phyloP scores from a whole-genome alignment of 2,797 vertebrate species.

The Pogonophryne albipinna region DNA sequence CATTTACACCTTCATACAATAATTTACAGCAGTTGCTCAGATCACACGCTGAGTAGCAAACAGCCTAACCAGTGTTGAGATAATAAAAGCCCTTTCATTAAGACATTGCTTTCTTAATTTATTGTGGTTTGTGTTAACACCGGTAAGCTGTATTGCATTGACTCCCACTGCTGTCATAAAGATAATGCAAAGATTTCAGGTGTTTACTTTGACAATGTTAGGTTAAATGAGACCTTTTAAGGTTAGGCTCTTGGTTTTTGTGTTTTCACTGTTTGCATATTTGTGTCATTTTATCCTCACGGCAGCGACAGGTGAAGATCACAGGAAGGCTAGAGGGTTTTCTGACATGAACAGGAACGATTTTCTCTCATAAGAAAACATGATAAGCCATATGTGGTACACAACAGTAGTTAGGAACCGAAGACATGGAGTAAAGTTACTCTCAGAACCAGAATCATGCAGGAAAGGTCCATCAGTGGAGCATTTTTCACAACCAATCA shows the following conservation, averaged over 20 bases:
- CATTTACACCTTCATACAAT: background rate
- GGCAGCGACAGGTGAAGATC: background rate
- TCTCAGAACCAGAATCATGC: constrained; percentile 57
- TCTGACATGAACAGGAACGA: constrained; percentile 17
- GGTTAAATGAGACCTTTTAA: background rate
- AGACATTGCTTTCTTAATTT: background rate
- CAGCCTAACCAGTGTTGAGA: constrained; percentile 14
- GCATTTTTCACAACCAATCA: constrained; percentile 4
- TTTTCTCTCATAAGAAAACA: constrained; percentile 9
- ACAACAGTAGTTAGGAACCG: constrained; percentile 33
- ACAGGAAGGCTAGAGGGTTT: constrained; percentile 1
- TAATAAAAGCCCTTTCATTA: constrained; percentile 35
- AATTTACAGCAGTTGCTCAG: constrained; percentile 27
- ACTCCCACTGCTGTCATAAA: constrained; percentile 19
- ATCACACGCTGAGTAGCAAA: constrained; percentile 40
- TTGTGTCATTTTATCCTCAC: constrained; percentile 7
- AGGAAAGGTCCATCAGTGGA: background rate
- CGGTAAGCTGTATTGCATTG: constrained; percentile 31
- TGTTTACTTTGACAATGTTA: no score
- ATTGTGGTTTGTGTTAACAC: constrained; percentile 6
- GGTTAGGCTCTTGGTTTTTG: background rate
- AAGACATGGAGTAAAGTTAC: constrained; percentile 24
- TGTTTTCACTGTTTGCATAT: constrained; percentile 10
- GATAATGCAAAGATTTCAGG: constrained; percentile 4
- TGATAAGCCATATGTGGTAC: constrained; percentile 12